Evolutionary conservation across 1,140 invertebrate species (phyloP).

Genomic region (Drosophila kikkawai): DNA sequence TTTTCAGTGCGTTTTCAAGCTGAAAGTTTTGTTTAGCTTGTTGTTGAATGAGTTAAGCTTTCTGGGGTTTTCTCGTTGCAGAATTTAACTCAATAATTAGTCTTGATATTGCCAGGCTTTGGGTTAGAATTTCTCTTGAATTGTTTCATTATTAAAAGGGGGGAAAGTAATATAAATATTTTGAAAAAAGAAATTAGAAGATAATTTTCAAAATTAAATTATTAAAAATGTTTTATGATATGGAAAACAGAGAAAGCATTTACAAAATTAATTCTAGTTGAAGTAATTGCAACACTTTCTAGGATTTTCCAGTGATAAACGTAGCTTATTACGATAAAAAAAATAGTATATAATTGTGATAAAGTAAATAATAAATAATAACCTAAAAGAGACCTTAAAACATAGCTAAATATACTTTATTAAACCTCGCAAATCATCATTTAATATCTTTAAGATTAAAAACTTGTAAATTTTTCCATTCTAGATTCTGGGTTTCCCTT

Average conservation of each 20-base stretch:
- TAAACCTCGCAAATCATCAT: background rate
- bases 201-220: no score
- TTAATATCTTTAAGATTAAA: background rate
- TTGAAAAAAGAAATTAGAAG: no score
- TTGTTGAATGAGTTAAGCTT: constrained; percentile 30
- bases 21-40: constrained; percentile 22
- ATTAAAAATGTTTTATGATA: no score
- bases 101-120: background rate
- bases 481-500: background rate
- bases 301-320: no score
- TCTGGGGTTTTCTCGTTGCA: constrained; percentile 4
- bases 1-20: background rate
- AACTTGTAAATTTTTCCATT: background rate
- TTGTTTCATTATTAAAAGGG: no score
- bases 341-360: background rate
- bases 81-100: constrained; percentile 26
- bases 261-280: background rate
- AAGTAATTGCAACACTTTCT: background rate
- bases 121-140: background rate
- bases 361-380: background rate
- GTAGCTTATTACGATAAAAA: no score
- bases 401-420: background rate
- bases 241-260: no score
- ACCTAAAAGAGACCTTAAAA: background rate
- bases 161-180: no score